Conservation (phyloP, 2,888 invertebrate genomes). For the Drosophila colorata region DNA sequence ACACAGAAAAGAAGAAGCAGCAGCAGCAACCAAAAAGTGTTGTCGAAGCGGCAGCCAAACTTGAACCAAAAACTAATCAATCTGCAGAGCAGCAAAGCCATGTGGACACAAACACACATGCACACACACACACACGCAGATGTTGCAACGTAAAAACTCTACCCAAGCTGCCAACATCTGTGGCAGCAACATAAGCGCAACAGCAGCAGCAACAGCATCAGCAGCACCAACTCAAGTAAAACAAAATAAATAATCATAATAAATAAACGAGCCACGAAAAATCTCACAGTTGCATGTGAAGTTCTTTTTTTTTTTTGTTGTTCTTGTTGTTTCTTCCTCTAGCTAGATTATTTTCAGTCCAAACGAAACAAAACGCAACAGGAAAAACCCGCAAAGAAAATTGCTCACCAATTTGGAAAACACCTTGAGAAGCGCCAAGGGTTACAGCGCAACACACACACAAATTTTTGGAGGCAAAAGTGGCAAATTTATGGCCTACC, state of each 20-base stretch:
- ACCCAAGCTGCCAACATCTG: slow-evolving; percentile 68
- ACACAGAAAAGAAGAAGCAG: slow-evolving; percentile 25
- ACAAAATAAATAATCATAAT: slow-evolving; percentile 81
- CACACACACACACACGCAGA: slow-evolving; percentile 18
- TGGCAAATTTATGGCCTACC: slow-evolving; percentile 41
- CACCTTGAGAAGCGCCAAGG: slow-evolving; percentile 46
- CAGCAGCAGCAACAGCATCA: too few relatives aligned
- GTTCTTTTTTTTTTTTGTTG: slow-evolving; percentile 18
- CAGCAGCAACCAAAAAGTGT: slow-evolving; percentile 17
- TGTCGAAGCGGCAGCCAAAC: slow-evolving; percentile 47
- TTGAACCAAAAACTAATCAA: slow-evolving; percentile 72
- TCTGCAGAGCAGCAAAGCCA: slow-evolving; percentile 53
- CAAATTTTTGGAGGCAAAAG: slow-evolving; percentile 5
- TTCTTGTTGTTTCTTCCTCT: not conserved
- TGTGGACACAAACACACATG: slow-evolving; percentile 31
- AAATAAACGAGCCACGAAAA: slow-evolving; percentile 80
- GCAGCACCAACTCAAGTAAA: slow-evolving; percentile 62
- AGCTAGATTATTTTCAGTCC: slow-evolving; percentile 39
- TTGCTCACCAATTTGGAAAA: slow-evolving; percentile 50
- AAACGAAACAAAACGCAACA: slow-evolving; percentile 13
- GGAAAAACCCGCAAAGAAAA: slow-evolving; percentile 45
- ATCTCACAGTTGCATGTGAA: slow-evolving; percentile 76
- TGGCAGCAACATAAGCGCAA: slow-evolving; percentile 50
- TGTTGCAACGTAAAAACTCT: slow-evolving; percentile 15
- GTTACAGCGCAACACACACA: slow-evolving; percentile 14